Evolutionary conservation across 2,888 invertebrate genomes (phyloP).

Genomic region (Tiliacea aurago): DNA sequence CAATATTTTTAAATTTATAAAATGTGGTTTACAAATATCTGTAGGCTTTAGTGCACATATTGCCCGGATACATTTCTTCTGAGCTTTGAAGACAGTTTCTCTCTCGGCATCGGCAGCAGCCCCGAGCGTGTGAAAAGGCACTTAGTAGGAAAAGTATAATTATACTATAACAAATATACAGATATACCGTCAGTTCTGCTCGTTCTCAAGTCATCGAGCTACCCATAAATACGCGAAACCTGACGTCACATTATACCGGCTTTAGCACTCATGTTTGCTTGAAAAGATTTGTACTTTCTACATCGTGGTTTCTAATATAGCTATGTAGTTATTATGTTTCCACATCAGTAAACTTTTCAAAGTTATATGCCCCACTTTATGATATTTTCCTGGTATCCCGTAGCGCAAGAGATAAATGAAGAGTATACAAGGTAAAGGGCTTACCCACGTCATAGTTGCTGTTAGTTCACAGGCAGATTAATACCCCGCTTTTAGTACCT

Average conservation of each 20-base stretch:
- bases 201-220: neutral
- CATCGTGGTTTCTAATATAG: conserved; percentile 31
- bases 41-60: no score
- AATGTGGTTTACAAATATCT: no score
- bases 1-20: no score
- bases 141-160: neutral
- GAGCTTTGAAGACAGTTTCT: no score
- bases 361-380: conserved; percentile 21
- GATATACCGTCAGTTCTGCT: neutral
- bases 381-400: conserved; percentile 11
- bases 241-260: conserved; percentile 19
- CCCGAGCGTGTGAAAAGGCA: neutral
- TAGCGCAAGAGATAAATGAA: conserved; percentile 34
- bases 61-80: no score
- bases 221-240: conserved; percentile 11
- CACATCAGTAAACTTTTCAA: conserved; percentile 25
- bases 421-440: conserved; percentile 26
- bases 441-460: conserved; percentile 27
- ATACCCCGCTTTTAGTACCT: conserved; percentile 28
- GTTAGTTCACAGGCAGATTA: conserved; percentile 22
- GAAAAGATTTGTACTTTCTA: conserved; percentile 39
- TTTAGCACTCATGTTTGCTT: conserved; percentile 25
- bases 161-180: neutral
- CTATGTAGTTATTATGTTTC: conserved; percentile 17
- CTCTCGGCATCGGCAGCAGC: neutral